A percentile compares a stretch with the other conserved stretches of the same genome.
Conservation (phyloP, 2,888 invertebrate species). For the Nesidiocoris tenuis region DNA sequence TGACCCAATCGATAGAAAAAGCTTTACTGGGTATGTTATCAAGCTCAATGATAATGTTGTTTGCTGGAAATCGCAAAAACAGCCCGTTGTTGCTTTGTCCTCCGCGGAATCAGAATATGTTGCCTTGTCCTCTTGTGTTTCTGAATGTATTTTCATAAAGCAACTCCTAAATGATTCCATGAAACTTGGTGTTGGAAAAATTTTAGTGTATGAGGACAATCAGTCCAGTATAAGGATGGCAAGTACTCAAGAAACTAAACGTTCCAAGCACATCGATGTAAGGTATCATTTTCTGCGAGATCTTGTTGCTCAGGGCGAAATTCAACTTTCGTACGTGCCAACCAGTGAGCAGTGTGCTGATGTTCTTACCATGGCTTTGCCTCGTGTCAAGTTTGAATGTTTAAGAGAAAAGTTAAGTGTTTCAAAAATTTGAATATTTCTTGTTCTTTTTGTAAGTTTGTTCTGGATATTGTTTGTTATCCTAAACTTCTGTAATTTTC, state of each 20-base stretch:
- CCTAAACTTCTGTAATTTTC: too few species aligned
- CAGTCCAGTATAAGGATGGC: slow-evolving; percentile 17
- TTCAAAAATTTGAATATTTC: too few species aligned
- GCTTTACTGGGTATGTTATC: slow-evolving; percentile 12
- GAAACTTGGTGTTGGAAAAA: neutral
- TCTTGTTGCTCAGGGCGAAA: neutral
- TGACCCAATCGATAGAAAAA: slow-evolving; percentile 19
- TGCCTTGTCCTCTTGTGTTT: neutral
- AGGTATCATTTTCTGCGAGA: slow-evolving; percentile 12
- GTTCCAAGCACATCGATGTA: slow-evolving; percentile 27
- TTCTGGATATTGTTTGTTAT: too few species aligned
- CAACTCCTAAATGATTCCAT: slow-evolving; percentile 10
- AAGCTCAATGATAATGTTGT: slow-evolving; percentile 27
- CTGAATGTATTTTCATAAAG: slow-evolving; percentile 8
- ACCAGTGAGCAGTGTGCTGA: neutral
- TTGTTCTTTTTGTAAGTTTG: too few species aligned
- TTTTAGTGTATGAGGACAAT: slow-evolving; percentile 25
- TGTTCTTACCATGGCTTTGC: slow-evolving; percentile 11
- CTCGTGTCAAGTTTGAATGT: too few species aligned
- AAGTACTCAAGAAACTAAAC: slow-evolving; percentile 3
- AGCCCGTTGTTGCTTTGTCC: slow-evolving; percentile 13
- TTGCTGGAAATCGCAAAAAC: slow-evolving; percentile 13
- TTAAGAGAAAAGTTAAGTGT: too few species aligned
- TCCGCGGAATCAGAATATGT: slow-evolving; percentile 17
- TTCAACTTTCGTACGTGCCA: slow-evolving; percentile 2